A percentile compares a stretch with the other conserved stretches of the same genome.
Conservation (phyloP, 2,113 vertebrate genomes). For the Rhinoptilus africanus region DNA sequence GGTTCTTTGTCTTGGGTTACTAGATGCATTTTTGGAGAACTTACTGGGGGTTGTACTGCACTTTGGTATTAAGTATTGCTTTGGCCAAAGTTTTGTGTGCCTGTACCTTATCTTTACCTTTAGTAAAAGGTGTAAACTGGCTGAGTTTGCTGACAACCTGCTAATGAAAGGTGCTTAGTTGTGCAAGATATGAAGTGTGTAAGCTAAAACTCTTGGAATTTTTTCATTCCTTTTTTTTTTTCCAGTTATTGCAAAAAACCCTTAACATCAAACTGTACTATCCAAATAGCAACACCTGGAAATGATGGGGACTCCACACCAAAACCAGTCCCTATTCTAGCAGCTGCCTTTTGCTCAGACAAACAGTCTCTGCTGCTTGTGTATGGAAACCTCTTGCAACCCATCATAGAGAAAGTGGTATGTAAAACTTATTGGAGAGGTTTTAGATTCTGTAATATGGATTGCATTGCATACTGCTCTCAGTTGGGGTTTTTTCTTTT, state of each 20-base stretch:
- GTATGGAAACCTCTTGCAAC: slow-evolving; percentile 90
- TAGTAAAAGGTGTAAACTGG: background rate
- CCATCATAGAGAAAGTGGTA: slow-evolving; percentile 90
- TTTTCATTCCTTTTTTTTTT: background rate
- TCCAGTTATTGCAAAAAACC: slow-evolving; percentile 94
- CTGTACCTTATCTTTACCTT: background rate
- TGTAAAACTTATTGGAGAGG: background rate
- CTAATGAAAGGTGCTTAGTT: background rate
- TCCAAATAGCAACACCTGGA: slow-evolving; percentile 89
- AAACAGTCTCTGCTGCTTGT: slow-evolving; percentile 82
- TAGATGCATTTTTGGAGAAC: background rate
- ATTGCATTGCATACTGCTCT: background rate
- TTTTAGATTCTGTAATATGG: background rate
- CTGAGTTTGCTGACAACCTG: background rate
- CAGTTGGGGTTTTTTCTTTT: too few relatives aligned
- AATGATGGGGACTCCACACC: slow-evolving; percentile 78
- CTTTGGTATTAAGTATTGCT: background rate
- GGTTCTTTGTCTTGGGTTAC: background rate
- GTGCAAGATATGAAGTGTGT: background rate
- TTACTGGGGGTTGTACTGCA: background rate
- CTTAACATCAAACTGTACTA: slow-evolving; percentile 84
- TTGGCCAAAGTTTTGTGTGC: background rate
- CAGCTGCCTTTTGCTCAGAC: slow-evolving; percentile 82
- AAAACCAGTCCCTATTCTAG: slow-evolving; percentile 86
- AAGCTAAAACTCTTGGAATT: background rate